Percentiles rank a stretch among this genome's conserved stretches.
These are phyloP conservation scores for Azemiops feae DNA, from an alignment of 2,113 vertebrate species.

Conservation along the genomic window DNA sequence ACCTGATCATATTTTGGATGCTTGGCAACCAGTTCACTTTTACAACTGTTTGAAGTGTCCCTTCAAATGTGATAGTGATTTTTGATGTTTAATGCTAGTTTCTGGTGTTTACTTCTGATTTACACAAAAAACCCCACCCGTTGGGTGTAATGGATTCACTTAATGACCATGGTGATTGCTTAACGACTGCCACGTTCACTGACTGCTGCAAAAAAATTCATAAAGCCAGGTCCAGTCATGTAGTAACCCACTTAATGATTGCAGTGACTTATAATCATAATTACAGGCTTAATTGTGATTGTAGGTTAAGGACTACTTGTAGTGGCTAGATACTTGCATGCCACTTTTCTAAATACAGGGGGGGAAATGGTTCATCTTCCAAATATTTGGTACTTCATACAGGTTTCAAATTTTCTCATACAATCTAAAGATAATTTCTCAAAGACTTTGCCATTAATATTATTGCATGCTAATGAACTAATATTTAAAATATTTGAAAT, in stretches of 20 bases:
- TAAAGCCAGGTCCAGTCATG: too few relatives aligned
- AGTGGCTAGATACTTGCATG: not conserved
- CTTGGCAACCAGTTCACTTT: not conserved
- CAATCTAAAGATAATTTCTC: not conserved
- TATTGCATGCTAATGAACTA: not conserved
- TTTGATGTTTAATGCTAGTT: not conserved
- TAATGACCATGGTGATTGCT: not conserved
- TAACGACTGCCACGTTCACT: too few relatives aligned
- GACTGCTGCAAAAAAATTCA: too few relatives aligned
- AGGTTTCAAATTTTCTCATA: not conserved
- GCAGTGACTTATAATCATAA: too few relatives aligned
- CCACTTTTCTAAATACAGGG: not conserved
- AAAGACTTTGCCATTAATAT: not conserved
- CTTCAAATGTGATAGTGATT: not conserved
- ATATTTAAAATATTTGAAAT: not conserved
- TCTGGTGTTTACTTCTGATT: not conserved
- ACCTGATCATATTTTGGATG: not conserved
- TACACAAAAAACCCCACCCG: accelerated
- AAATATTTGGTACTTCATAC: not conserved
- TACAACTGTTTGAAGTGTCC: not conserved
- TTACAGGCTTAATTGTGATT: not conserved
- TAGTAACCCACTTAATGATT: too few relatives aligned
- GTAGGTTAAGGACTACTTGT: not conserved
- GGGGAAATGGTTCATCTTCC: not conserved
- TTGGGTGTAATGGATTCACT: not conserved